Base-by-base conservation (phyloP, 1,140 invertebrate species). In the Ectropis grisescens region DNA sequence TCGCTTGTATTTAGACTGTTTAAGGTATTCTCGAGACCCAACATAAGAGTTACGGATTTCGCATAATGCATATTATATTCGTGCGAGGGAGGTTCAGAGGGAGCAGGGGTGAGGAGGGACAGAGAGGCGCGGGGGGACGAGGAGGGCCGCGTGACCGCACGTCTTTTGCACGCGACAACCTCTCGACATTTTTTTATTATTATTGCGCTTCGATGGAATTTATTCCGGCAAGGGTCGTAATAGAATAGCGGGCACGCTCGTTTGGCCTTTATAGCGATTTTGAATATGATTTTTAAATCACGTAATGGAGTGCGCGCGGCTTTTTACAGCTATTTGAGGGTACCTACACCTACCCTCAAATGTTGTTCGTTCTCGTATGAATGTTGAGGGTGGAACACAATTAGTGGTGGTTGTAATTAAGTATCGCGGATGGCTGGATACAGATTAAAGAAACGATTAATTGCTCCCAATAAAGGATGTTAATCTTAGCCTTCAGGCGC, bases 181-280 rank as follows among this genome's bases (percentile, higher is more conserved):
- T 75, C 69, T 71, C 62, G 59, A 80, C 70, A 76, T 80, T 80
- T 80, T 79, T 80, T 80, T 80, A 80, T 80, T 80, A 76, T 80
- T 80, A 80, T 80, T 80, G 69, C 66, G 70, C 75, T 74, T 66
- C 69, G 67, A 74, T 74, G 74, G 72, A 74, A 74, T 74, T 72
- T 71, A 66, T 64, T 56, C 53, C 37, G 39, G 41, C 42, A 40
- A 66, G 67, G 67, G 67, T 59, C 61, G 52, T 59, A 61, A 65
- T 62, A 58, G 54, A 70, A 70, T 67, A 61, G 47, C 55, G 51
- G 56, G 40, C 49, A 61, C 64, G 60, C 57, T 62, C 49, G 59
- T 65, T 72, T 65, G 50, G 45, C 40, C 39, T 42, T 40, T 40
- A 47, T 42, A 41, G 43, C 56, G 60, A 58, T 68, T 79, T 79